Conservation (phyloP, 37 sponge, comb jelly and placozoan species). For the Theonella swinhoei region DNA sequence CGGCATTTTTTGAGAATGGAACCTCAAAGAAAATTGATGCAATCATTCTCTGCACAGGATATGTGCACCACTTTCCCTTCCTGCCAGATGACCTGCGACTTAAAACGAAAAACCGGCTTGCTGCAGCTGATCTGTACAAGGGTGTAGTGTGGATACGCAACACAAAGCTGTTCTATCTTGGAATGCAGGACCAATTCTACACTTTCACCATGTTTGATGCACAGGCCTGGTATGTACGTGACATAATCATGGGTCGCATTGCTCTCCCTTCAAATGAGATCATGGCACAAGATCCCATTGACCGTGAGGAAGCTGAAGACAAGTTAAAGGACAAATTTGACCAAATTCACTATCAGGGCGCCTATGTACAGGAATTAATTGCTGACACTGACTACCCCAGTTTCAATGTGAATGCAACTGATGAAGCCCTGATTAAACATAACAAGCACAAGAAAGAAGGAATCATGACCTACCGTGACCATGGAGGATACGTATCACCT, state of each 20-base stretch:
- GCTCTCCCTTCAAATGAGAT: constrained; percentile 9
- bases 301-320: neutral
- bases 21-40: constrained; percentile 19
- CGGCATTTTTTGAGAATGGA: constrained; percentile 43
- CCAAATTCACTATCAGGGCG: constrained; percentile 38
- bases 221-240: constrained; percentile 44
- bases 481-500: neutral
- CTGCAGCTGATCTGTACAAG: constrained; percentile 24
- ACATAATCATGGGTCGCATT: constrained; percentile 37
- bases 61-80: constrained; percentile 54
- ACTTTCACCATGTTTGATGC: constrained; percentile 48
- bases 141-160: constrained; percentile 22
- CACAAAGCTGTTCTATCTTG: constrained; percentile 40
- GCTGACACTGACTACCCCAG: constrained; percentile 11
- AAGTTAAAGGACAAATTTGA: neutral
- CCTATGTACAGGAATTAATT: constrained; percentile 26
- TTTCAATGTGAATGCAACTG: neutral
- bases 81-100: constrained; percentile 32
- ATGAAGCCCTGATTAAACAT: constrained; percentile 16
- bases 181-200: constrained; percentile 61
- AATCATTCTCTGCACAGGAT: constrained; percentile 63
- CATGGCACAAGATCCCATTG: constrained; percentile 8
- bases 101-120: constrained; percentile 15
- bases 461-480: constrained; percentile 53
- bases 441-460: constrained; percentile 28